Percentiles rank a stretch among this genome's conserved stretches.
Evolutionary conservation across 2,113 vertebrate species (phyloP).

Genomic region (Misgurnus anguillicaudatus): DNA sequence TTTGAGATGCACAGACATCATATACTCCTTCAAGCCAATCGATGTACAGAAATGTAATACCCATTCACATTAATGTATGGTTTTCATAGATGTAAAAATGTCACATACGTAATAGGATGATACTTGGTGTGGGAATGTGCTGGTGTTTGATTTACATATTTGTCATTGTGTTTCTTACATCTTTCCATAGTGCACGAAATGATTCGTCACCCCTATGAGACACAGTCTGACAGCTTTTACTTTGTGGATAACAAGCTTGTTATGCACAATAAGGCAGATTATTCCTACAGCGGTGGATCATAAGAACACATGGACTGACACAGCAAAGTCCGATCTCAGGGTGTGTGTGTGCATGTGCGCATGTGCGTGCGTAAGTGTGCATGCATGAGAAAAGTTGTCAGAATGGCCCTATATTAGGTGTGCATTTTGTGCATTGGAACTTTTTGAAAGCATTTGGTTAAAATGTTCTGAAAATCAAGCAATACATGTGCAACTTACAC

Average conservation of each 20-base stretch:
- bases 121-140: neutral
- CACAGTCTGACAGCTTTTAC: conserved; percentile 99
- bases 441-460: neutral
- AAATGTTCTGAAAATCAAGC: too few relatives aligned
- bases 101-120: neutral
- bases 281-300: conserved; percentile 92
- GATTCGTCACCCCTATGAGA: conserved; percentile 93
- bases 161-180: conserved; percentile 18
- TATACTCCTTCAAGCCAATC: neutral
- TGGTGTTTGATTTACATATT: neutral
- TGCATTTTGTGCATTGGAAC: neutral
- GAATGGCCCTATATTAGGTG: neutral
- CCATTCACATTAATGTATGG: too few relatives aligned
- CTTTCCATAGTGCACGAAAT: conserved; percentile 87
- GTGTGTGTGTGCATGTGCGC: conserved; percentile 6
- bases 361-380: conserved; percentile 15
- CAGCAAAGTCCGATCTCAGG: conserved; percentile 45
- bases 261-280: conserved; percentile 99
- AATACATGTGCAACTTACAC: too few relatives aligned
- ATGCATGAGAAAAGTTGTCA: neutral
- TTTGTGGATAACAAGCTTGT: conserved; percentile 98
- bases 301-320: conserved; percentile 65
- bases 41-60: too few relatives aligned
- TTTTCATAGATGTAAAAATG: neutral
- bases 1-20: too few relatives aligned